These are phyloP conservation scores for Tragelaphus eurycerus DNA, from an alignment of 2,797 vertebrate species.

Conservation along the genomic window DNA sequence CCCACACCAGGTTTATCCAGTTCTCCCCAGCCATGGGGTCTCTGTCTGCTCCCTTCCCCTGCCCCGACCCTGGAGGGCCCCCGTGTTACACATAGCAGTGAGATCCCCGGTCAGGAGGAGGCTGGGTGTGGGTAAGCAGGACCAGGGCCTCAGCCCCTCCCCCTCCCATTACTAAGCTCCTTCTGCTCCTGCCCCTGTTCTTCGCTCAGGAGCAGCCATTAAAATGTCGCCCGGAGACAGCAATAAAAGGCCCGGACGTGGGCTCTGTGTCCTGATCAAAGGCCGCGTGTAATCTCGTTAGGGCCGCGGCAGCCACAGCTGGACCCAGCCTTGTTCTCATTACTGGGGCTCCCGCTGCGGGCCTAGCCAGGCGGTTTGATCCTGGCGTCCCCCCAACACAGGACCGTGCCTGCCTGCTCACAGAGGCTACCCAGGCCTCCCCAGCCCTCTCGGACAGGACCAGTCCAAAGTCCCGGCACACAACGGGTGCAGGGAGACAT, in stretches of 20 bases:
- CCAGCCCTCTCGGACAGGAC: background rate
- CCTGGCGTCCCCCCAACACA: conserved; percentile 67
- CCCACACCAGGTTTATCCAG: background rate
- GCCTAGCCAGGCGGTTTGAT: conserved; percentile 76
- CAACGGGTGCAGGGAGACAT: background rate
- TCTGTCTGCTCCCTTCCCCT: background rate
- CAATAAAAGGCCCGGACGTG: conserved; percentile 92
- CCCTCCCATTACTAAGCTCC: conserved; percentile 81
- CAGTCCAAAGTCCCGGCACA: background rate
- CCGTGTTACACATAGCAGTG: background rate
- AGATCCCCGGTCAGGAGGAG: conserved; percentile 35
- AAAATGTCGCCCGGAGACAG: conserved; percentile 96
- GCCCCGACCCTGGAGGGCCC: background rate
- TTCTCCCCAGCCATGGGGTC: background rate
- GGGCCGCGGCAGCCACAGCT: conserved; percentile 89
- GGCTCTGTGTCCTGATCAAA: conserved; percentile 96
- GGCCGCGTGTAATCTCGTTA: conserved; percentile 97
- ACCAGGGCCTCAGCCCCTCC: conserved; percentile 68
- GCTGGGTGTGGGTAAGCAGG: conserved; percentile 52
- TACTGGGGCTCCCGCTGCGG: conserved; percentile 82
- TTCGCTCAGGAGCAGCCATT: conserved; percentile 90
- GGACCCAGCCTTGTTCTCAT: conserved; percentile 89
- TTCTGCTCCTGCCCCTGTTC: conserved; percentile 87
- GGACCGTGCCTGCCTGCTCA: conserved; percentile 54
- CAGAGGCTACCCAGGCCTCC: conserved; percentile 16